A percentile compares a stretch with the other conserved stretches of the same genome.
phyloP scores from a whole-genome alignment of 2,113 vertebrate species.

The Calonectris borealis region DNA sequence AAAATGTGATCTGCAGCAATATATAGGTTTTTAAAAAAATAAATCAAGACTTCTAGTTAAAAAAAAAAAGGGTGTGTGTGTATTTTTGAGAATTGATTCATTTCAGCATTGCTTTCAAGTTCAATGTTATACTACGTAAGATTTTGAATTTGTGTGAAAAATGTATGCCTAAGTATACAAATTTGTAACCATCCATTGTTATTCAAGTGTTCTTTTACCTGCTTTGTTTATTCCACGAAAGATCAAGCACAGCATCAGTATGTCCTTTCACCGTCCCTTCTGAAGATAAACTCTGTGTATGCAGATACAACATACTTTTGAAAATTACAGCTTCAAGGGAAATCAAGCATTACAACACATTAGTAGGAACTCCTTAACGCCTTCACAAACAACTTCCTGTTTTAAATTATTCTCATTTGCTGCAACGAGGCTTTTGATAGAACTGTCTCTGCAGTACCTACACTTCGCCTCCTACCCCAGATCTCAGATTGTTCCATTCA shows the following conservation, averaged over 20 bases:
- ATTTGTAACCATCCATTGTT: neutral
- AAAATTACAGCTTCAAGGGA: neutral
- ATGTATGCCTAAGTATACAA: neutral
- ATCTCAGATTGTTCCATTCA: neutral
- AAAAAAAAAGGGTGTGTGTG: fast-evolving
- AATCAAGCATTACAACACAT: neutral
- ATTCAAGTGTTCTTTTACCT: conserved; percentile 72
- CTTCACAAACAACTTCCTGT: neutral
- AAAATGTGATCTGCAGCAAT: neutral
- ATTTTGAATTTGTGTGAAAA: neutral
- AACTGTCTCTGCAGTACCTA: neutral
- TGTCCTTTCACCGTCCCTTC: conserved; percentile 81
- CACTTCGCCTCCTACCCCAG: neutral
- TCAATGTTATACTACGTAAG: neutral
- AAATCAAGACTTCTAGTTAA: neutral
- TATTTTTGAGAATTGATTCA: neutral
- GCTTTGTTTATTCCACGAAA: conserved; percentile 93
- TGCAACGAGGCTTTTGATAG: neutral
- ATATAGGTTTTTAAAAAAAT: neutral
- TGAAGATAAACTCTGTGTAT: conserved; percentile 75
- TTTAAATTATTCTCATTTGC: neutral
- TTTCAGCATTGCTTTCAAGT: neutral
- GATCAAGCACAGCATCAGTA: conserved; percentile 89
- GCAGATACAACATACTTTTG: neutral
- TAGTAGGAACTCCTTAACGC: neutral